Conservation (phyloP, 2,113 vertebrate species). For the Pungitius pungitius region DNA sequence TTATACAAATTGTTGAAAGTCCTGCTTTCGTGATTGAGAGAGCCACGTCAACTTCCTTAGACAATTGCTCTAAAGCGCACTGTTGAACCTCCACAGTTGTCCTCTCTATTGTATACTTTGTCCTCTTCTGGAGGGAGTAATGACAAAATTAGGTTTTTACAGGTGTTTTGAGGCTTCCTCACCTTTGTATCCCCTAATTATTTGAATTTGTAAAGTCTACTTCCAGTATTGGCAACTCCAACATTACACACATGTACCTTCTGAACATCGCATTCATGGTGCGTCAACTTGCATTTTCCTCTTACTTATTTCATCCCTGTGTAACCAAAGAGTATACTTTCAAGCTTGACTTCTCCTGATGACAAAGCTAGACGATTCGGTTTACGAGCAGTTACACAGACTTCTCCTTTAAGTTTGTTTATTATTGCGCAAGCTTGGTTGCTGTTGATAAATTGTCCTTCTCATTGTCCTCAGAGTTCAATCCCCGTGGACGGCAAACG, state of each 20-base stretch:
- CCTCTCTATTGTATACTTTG: not conserved
- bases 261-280: not conserved
- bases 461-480: not conserved
- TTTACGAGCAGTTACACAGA: not conserved
- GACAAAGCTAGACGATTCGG: not conserved
- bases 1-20: not conserved
- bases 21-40: not conserved
- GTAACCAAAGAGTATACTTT: not conserved
- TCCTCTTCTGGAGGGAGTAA: not conserved
- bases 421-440: not conserved
- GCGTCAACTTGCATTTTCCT: not conserved
- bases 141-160: not conserved
- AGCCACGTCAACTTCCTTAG: not conserved
- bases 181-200: too few relatives aligned
- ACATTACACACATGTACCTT: too few relatives aligned
- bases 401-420: too few relatives aligned
- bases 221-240: too few relatives aligned
- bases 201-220: too few relatives aligned
- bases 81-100: not conserved
- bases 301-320: not conserved
- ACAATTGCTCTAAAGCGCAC: not conserved
- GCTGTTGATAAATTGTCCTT: not conserved
- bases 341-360: not conserved
- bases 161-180: not conserved
- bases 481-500: not conserved